These are phyloP conservation scores for Philaethria dido DNA, from an alignment of 2,888 invertebrate genomes.

Conservation along the genomic window DNA sequence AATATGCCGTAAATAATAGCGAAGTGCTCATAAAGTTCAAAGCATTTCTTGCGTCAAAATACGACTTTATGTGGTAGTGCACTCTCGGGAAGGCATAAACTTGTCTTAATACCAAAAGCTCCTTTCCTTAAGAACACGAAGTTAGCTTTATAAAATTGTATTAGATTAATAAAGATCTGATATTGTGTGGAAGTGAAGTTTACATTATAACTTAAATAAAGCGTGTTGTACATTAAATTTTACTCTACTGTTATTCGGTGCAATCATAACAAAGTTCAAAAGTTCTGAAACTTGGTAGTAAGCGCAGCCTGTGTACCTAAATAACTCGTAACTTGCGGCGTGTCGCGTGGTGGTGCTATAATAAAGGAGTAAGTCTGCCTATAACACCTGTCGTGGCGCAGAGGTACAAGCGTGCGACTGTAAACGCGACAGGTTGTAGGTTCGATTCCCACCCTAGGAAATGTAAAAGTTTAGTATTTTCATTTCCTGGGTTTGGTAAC, in stretches of 20 bases:
- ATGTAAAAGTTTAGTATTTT: too few species aligned
- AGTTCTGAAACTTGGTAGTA: slow-evolving; percentile 9
- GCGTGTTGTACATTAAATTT: neutral
- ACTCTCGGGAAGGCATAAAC: slow-evolving; percentile 37
- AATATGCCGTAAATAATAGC: slow-evolving; percentile 20
- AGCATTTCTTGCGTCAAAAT: slow-evolving; percentile 30
- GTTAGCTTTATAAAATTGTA: slow-evolving; percentile 18
- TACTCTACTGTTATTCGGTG: slow-evolving; percentile 1
- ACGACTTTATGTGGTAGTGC: slow-evolving; percentile 37
- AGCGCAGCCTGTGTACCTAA: slow-evolving; percentile 21
- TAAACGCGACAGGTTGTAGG: too few species aligned
- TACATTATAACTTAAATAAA: neutral
- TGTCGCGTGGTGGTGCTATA: slow-evolving; percentile 8
- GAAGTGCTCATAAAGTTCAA: slow-evolving; percentile 32
- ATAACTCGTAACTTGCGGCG: slow-evolving; percentile 14
- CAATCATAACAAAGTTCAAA: slow-evolving; percentile 21
- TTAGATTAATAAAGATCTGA: slow-evolving; percentile 7
- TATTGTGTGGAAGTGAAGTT: neutral
- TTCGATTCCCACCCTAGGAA: too few species aligned
- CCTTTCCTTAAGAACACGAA: slow-evolving; percentile 1
- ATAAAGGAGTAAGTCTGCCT: neutral
- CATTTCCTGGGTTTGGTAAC: too few species aligned
- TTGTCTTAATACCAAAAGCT: slow-evolving; percentile 27
- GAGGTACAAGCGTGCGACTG: too few species aligned
- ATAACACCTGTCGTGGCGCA: too few species aligned